phyloP scores from a whole-genome alignment of 2,888 invertebrate species.

The Cerastis rubricosa region DNA sequence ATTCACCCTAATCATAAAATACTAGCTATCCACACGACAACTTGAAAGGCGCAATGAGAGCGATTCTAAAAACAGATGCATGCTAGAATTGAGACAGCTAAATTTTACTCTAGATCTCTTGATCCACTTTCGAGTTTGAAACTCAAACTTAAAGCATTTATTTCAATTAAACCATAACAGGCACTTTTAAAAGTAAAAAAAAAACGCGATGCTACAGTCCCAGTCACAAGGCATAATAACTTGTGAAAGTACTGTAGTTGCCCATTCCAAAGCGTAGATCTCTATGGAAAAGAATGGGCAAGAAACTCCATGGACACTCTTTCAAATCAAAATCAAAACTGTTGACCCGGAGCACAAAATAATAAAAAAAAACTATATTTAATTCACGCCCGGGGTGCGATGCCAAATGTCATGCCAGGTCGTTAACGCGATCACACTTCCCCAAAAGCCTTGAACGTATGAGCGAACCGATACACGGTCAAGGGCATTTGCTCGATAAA shows the following conservation, averaged over 20 bases:
- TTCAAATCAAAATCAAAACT: too few species aligned
- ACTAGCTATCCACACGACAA: background rate
- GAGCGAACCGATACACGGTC: slow-evolving; percentile 37
- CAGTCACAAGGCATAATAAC: too few species aligned
- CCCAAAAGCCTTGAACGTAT: slow-evolving; percentile 36
- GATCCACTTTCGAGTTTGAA: background rate
- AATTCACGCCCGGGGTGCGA: slow-evolving; percentile 30
- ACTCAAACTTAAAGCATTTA: too few species aligned
- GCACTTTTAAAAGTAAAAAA: too few species aligned
- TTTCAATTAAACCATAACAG: too few species aligned
- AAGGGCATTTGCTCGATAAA: slow-evolving; percentile 32
- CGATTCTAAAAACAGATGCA: background rate
- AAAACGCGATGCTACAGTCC: too few species aligned
- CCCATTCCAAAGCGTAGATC: too few species aligned
- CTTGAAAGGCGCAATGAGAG: background rate
- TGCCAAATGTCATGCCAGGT: slow-evolving; percentile 36
- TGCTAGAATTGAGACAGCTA: background rate
- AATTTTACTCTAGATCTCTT: background rate
- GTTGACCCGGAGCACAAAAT: slow-evolving; percentile 11
- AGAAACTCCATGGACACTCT: too few species aligned
- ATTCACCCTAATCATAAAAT: background rate
- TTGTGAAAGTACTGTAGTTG: too few species aligned
- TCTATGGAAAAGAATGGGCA: too few species aligned
- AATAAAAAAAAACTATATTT: slow-evolving; percentile 34
- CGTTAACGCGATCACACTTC: slow-evolving; percentile 25